Evolutionary conservation across 2,797 vertebrate genomes (phyloP), one percentile per base, ranked within the genome.

Genomic region (Semotilus atromaculatus): DNA sequence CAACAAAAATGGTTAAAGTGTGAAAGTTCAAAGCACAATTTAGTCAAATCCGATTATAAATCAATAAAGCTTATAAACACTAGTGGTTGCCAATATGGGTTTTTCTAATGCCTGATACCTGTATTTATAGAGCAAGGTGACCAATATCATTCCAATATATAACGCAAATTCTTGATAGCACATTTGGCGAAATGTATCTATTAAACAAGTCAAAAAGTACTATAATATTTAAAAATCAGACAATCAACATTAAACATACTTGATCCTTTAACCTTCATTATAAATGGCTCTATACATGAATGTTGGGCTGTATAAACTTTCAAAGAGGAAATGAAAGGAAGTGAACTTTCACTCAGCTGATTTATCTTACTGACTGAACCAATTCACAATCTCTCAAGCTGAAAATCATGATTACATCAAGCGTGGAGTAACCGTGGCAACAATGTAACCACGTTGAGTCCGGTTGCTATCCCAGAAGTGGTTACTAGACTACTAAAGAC

Each of bases 381-480:
- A 55, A 48, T 31, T 48, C 51, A 31, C 16, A 58, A 29, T 29
- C 48, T 31, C 34, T 71, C 7, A 1, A 60, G 34, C 74, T 26
- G 21, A 71, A 58, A 34, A 70, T 1, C 16, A 40, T 40, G 53
- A 38, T 45, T 29, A n/a, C 36, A 48, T 62, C 21, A 82, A 82
- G 38, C 38, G 10, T 26, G 38, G 2, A 72, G 70, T 82, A 51
- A 70, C 40, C 13, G 7, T 62, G 21, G 81, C 55, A 82, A 82
- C 80, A 36, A 8, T 18, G n/a, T 62, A n/a, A 34, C 55, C 21
- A 73, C 4, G 1, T 53, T 11, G 19, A 73, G 68, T 72, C 40
- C 0, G 53, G 36, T 23, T 45, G 40, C 70, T 3, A 18, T 62
- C 6, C 29, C 36, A 45, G 6, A 55, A 64, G 67, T 45, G 26